Conservation (phyloP, 2,113 vertebrate genomes). For the Myrmecobius fasciatus region DNA sequence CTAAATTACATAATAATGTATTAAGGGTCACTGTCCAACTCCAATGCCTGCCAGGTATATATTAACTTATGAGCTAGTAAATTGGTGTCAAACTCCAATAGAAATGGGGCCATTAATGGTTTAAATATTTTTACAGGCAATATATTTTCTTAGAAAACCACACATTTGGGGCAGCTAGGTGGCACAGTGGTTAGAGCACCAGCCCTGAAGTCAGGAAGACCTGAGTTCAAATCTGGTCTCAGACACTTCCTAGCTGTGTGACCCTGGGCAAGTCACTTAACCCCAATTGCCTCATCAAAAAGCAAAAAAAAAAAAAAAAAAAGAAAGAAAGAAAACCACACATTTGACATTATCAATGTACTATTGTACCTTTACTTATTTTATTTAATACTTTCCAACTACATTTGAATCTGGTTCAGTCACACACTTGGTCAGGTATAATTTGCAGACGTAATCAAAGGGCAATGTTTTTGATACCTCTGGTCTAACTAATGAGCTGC, state of each 20-base stretch:
- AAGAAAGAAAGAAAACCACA: not conserved
- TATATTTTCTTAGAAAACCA: not conserved
- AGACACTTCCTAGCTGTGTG: too few species aligned
- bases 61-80: not conserved
- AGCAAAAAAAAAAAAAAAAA: too few species aligned
- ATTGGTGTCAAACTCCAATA: not conserved
- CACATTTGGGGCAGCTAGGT: too few species aligned
- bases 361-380: not conserved
- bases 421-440: not conserved
- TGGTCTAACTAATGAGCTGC: not conserved
- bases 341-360: not conserved
- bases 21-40: not conserved
- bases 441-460: not conserved
- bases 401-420: not conserved
- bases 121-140: not conserved
- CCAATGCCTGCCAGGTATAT: not conserved
- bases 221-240: too few species aligned
- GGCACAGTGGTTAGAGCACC: too few species aligned
- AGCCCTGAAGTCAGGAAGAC: too few species aligned
- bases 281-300: too few species aligned
- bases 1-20: not conserved
- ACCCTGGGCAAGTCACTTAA: too few species aligned
- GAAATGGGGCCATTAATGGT: not conserved
- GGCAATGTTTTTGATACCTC: too few species aligned
- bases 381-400: not conserved